Percentiles rank a stretch among this genome's conserved stretches.
These are phyloP conservation scores for Potorous gilbertii DNA, from an alignment of 2,797 vertebrate species.

Conservation along the genomic window DNA sequence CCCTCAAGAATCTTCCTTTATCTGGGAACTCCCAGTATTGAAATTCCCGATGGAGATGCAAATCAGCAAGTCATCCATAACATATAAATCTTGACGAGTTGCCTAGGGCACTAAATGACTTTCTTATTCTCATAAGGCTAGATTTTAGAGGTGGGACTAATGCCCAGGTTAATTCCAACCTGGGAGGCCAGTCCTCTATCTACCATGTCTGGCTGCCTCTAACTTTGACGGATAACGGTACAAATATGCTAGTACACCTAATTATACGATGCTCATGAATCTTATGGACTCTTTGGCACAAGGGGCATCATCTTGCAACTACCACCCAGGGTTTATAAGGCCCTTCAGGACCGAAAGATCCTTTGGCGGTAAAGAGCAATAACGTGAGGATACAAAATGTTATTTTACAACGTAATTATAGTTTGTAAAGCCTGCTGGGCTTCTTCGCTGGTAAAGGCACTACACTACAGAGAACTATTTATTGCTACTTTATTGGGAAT, in stretches of 20 bases:
- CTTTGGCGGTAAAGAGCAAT: conserved; percentile 18
- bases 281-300: conserved; percentile 26
- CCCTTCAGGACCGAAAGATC: conserved; percentile 47
- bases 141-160: background rate
- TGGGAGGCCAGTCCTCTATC: background rate
- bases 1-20: background rate
- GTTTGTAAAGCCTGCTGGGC: conserved; percentile 49
- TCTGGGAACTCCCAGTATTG: background rate
- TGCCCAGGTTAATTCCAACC: background rate
- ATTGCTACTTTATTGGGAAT: conserved; percentile 66
- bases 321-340: conserved; percentile 60
- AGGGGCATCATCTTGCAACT: conserved; percentile 25
- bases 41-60: background rate
- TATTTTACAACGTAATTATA: conserved; percentile 74
- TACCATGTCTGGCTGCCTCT: background rate
- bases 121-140: background rate
- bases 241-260: conserved; percentile 41
- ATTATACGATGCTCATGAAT: conserved; percentile 47
- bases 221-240: conserved; percentile 47
- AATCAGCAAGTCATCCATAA: background rate
- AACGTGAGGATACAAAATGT: background rate
- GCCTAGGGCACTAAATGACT: background rate
- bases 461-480: conserved; percentile 56
- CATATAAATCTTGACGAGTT: background rate
- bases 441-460: conserved; percentile 50